Evolutionary conservation across 2,888 invertebrate species (phyloP), one percentile per base, ranked within the genome.

Genomic region (Chrysolina americana): DNA sequence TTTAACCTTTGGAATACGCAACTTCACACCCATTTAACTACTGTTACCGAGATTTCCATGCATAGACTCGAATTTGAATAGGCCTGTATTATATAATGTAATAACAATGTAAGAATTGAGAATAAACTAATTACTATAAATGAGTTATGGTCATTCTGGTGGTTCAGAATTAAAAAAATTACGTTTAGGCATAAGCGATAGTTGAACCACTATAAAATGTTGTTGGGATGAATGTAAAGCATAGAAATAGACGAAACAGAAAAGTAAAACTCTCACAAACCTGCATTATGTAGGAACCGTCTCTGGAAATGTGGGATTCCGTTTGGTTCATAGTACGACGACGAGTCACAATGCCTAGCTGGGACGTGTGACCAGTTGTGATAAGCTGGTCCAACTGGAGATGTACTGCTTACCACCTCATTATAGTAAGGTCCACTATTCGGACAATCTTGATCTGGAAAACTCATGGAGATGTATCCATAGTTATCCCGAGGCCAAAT

Each of bases 401-500:
- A 66, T 13, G n/a, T 62, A 44, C 71, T 68, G 70, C 71, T 76
- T 10, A 63, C 56, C 50, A 56, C 75, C 41, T 77, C 76, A 47
- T 59, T 69, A 17, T 75, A 77, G 70, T 79, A 71, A 13, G 80
- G 74, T 1, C 84, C 79, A 68, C 87, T 71, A 36, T 66, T 73
- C 56, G 75, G 73, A 69, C 76, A 78, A n/a, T 80, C 77, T 17
- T 68, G 68, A 48, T 77, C 77, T 23, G 79, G 76, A 83, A 76
- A 86, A 85, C 79, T 88, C 90, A 91, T 90, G 78, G 90, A 90
- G 82, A 90, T 89, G 78, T 91, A 91, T 4, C 91, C 91, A 88
- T 91, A 90, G 66, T 89, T 89, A 84, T 91, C 91, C 83, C 87
- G 88, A 88, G 88, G 88, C 88, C 88, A 88, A 84, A 77, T 77